Percentiles rank a stretch among this genome's conserved stretches.
These are phyloP conservation scores for Illadopsis cleaveri DNA, from an alignment of 2,113 vertebrate species.

Conservation along the genomic window DNA sequence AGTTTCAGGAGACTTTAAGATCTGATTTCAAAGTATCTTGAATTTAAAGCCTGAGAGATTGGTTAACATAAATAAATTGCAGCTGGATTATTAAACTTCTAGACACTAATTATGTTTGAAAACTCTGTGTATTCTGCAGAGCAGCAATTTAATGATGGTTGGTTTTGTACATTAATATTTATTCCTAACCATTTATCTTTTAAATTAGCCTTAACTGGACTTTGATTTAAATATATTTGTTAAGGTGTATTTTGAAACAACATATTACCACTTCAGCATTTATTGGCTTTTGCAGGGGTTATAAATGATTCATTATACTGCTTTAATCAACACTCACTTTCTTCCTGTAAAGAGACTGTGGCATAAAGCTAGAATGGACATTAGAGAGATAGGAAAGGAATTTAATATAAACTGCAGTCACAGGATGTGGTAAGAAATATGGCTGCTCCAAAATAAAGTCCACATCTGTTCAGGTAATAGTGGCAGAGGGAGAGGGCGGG, in stretches of 20 bases:
- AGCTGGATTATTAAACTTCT: neutral
- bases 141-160: neutral
- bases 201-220: neutral
- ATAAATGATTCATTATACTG: neutral
- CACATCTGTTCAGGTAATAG: slow-evolving; percentile 36
- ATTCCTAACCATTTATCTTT: neutral
- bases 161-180: neutral
- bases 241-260: neutral
- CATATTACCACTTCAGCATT: neutral
- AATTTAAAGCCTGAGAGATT: neutral
- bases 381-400: slow-evolving; percentile 15
- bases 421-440: neutral
- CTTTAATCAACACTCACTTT: neutral
- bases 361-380: neutral
- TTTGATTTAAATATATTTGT: neutral
- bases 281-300: neutral
- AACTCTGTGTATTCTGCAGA: neutral
- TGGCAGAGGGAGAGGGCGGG: neutral
- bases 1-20: neutral
- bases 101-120: neutral
- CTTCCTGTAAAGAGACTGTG: neutral
- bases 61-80: neutral
- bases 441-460: neutral
- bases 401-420: neutral
- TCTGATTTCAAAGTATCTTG: neutral